These are phyloP conservation scores for Tetropium fuscum DNA, from an alignment of 2,888 invertebrate genomes.

Conservation along the genomic window DNA sequence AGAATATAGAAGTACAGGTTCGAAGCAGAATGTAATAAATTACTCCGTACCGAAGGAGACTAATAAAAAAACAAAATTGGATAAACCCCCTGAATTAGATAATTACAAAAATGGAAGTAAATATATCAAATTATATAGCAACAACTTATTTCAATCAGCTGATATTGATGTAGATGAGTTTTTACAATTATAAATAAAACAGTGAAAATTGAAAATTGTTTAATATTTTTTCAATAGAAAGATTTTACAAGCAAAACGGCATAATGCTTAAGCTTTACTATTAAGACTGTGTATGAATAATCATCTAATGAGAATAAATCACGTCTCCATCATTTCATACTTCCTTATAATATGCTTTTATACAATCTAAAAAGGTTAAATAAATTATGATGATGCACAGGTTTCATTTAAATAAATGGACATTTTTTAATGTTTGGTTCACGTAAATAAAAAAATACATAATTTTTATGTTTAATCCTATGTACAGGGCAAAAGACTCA, in stretches of 20 bases:
- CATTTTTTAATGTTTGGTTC: conserved; percentile 7
- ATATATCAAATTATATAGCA: too few relatives aligned
- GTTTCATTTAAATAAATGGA: conserved; percentile 1
- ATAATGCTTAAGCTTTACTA: conserved; percentile 22
- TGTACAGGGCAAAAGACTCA: conserved; percentile 21
- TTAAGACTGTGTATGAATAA: conserved; percentile 7
- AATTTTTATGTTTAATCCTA: conserved; percentile 13
- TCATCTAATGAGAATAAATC: conserved; percentile 18
- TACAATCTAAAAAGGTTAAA: not conserved
- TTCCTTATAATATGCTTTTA: too few relatives aligned
- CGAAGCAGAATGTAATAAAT: too few relatives aligned
- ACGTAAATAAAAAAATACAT: conserved; percentile 7
- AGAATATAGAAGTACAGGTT: too few relatives aligned
- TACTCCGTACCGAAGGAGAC: not conserved
- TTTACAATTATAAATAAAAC: conserved; percentile 6
- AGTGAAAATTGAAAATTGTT: conserved; percentile 16
- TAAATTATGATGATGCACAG: conserved; percentile 7
- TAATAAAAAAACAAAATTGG: not conserved
- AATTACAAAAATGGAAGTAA: not conserved
- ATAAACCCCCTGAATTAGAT: not conserved
- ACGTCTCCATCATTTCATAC: conserved; percentile 16
- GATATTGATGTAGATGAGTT: conserved; percentile 2
- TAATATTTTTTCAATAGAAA: conserved; percentile 17
- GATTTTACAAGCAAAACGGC: conserved; percentile 22
- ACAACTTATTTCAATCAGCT: conserved; percentile 1